These are phyloP conservation scores for Bugulina stolonifera DNA, from an alignment of 2,888 invertebrate genomes.

Conservation along the genomic window DNA sequence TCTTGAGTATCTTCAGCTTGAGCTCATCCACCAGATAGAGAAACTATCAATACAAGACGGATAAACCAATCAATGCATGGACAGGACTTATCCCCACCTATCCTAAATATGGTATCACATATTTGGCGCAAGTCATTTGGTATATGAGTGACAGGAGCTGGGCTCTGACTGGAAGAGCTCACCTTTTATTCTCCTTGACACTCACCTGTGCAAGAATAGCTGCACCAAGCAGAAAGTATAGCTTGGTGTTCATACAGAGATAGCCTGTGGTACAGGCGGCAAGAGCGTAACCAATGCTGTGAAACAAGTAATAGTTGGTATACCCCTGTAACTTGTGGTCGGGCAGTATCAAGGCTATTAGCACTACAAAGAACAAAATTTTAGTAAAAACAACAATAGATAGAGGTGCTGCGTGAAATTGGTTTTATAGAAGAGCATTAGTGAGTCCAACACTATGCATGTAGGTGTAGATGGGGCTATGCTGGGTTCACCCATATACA, in stretches of 20 bases:
- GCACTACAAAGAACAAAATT: background rate
- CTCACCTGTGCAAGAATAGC: conserved; percentile 14
- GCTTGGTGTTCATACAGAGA: conserved; percentile 13
- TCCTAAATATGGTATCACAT: too few species aligned
- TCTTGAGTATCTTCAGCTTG: background rate
- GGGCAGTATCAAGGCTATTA: background rate
- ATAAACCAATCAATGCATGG: too few species aligned
- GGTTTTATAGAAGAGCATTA: too few species aligned
- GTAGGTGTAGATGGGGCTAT: too few species aligned
- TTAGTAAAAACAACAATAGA: too few species aligned
- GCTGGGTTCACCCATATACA: too few species aligned
- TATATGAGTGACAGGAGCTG: too few species aligned
- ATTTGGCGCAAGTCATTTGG: too few species aligned
- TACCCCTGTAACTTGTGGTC: background rate
- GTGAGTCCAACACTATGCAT: too few species aligned
- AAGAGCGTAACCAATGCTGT: background rate
- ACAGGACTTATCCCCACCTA: too few species aligned
- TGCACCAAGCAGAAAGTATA: conserved; percentile 8
- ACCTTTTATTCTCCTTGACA: background rate
- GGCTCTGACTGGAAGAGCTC: background rate
- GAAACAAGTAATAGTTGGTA: background rate
- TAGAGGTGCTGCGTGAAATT: too few species aligned
- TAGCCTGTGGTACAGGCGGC: background rate
- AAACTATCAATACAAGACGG: too few species aligned
- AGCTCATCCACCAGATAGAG: conserved; percentile 17